Conservation (phyloP, 2,888 invertebrate genomes). For the Oxytorus armatus region DNA sequence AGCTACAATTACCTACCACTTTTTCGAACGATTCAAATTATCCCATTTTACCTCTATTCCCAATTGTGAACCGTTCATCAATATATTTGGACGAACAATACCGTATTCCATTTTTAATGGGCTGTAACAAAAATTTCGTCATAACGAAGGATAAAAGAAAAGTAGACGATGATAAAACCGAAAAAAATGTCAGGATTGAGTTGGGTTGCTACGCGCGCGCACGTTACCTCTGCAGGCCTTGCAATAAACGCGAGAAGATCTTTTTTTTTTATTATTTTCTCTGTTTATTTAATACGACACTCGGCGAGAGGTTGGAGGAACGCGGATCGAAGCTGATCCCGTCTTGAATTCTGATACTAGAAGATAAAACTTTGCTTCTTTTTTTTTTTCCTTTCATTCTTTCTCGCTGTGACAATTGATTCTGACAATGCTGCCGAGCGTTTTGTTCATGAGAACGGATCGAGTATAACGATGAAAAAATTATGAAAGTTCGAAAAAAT, state of each 20-base stretch:
- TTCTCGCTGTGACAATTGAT: too few relatives aligned
- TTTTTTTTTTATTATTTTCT: conserved; percentile 33
- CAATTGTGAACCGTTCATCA: too few relatives aligned
- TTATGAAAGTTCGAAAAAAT: too few relatives aligned
- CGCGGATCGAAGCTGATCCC: conserved; percentile 59
- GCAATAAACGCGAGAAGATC: conserved; percentile 61
- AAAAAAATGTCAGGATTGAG: conserved; percentile 22
- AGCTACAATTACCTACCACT: too few relatives aligned
- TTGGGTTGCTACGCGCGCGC: conserved; percentile 35
- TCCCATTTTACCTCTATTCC: too few relatives aligned
- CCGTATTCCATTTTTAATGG: neutral
- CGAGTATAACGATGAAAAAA: too few relatives aligned
- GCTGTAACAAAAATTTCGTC: neutral
- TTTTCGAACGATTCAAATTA: too few relatives aligned
- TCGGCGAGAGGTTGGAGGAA: conserved; percentile 4
- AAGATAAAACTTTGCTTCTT: conserved; percentile 32
- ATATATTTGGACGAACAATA: neutral
- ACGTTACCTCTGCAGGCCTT: conserved; percentile 58
- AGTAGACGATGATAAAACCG: conserved; percentile 20
- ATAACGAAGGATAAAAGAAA: neutral
- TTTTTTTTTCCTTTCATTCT: neutral
- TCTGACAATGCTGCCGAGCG: too few relatives aligned
- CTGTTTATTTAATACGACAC: conserved; percentile 49
- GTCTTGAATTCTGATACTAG: conserved; percentile 59
- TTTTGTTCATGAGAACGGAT: too few relatives aligned